A percentile compares a stretch with the other conserved stretches of the same genome.
phyloP scores from a whole-genome alignment of 1,140 invertebrate genomes.

The Cyclargus thomasi region DNA sequence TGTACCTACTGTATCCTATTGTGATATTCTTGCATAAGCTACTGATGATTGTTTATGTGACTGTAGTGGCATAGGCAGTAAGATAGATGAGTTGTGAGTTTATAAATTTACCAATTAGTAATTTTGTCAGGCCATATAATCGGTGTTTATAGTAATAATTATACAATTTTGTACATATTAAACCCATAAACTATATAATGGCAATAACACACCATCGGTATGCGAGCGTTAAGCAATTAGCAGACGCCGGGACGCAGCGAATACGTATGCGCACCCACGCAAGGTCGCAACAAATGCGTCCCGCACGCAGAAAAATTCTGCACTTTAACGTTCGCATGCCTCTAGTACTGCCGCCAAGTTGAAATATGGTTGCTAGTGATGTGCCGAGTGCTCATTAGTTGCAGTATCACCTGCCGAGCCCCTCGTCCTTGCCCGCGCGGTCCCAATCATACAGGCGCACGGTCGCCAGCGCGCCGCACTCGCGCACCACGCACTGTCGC shows the following conservation, averaged over 20 bases:
- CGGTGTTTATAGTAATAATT: no score
- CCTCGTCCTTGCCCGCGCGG: conserved; percentile 84
- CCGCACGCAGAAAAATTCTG: not conserved
- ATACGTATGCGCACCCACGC: not conserved
- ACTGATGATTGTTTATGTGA: no score
- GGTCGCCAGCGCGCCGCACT: conserved; percentile 39
- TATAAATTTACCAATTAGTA: no score
- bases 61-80: no score
- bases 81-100: no score
- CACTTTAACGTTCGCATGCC: not conserved
- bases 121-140: no score
- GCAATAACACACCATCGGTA: no score
- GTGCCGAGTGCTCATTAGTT: conserved; percentile 7
- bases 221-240: no score
- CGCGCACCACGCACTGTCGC: conserved; percentile 58
- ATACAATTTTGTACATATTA: no score
- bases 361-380: not conserved
- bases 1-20: no score
- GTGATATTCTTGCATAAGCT: no score
- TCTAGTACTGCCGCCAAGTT: not conserved
- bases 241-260: not conserved
- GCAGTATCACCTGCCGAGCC: conserved; percentile 83
- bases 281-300: not conserved
- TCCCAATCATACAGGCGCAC: conserved; percentile 84
- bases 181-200: no score